Evolutionary conservation across 2,888 invertebrate genomes (phyloP).

Genomic region (Hoplodrina blanda): DNA sequence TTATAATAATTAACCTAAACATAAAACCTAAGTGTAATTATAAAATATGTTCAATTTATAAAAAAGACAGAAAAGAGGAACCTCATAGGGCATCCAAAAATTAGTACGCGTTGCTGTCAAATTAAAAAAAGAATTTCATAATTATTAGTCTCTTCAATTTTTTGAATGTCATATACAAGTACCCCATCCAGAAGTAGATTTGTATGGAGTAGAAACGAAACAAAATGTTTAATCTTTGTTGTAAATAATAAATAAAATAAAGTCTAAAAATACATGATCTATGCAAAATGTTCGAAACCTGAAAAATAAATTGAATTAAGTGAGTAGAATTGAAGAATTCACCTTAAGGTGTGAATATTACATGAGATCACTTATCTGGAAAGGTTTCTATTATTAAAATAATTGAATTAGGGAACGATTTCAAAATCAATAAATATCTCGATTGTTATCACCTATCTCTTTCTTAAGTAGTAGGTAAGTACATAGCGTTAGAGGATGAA

Average conservation of each 20-base stretch:
- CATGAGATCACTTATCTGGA: neutral
- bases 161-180: neutral
- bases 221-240: too few species aligned
- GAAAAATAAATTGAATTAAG: conserved; percentile 7
- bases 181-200: too few species aligned
- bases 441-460: neutral
- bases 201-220: too few species aligned
- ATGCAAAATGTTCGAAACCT: neutral
- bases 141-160: too few species aligned
- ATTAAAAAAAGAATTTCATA: too few species aligned
- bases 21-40: too few species aligned
- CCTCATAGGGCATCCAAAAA: too few species aligned
- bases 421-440: neutral
- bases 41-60: too few species aligned
- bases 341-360: conserved; percentile 7
- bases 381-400: neutral
- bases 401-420: conserved; percentile 13
- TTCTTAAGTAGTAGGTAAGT: neutral
- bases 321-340: neutral
- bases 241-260: neutral
- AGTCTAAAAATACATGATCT: neutral
- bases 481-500: too few species aligned
- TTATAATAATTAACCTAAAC: too few species aligned
- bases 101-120: too few species aligned
- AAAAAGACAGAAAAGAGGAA: too few species aligned